Percentiles rank a stretch among this genome's conserved stretches.
phyloP scores from a whole-genome alignment of 23 tunicate genomes.

The Ascidia mentula region DNA sequence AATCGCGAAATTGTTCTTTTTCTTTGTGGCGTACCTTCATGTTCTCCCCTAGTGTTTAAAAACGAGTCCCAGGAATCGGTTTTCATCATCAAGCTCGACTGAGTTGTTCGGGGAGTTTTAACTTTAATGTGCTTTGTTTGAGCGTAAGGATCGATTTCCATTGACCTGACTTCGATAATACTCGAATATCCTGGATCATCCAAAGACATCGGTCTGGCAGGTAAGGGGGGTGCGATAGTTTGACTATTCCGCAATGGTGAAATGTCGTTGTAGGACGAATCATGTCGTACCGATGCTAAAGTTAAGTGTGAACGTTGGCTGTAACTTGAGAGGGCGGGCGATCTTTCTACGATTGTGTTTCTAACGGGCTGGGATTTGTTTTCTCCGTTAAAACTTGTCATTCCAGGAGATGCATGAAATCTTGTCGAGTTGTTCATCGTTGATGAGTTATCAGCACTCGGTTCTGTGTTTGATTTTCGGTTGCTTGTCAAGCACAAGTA shows the following conservation, averaged over 20 bases:
- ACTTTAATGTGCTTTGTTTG: conserved; percentile 1
- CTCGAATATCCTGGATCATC: not conserved
- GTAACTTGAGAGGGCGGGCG: not conserved
- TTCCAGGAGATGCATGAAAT: not conserved
- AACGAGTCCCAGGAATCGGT: not conserved
- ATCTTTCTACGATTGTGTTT: not conserved
- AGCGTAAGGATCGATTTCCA: conserved; percentile 11
- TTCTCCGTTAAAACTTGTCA: not conserved
- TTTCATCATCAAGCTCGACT: not conserved
- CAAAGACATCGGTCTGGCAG: not conserved
- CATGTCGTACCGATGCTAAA: not conserved
- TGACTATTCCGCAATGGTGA: not conserved
- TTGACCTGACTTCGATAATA: not conserved
- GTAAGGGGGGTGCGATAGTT: not conserved
- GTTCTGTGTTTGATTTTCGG: not conserved
- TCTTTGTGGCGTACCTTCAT: not conserved
- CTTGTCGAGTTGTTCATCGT: not conserved
- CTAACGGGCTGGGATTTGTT: not conserved
- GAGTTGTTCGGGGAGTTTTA: not conserved
- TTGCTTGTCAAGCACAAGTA: not conserved
- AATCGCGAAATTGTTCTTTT: not conserved
- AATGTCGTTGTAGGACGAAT: not conserved
- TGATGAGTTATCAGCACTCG: not conserved
- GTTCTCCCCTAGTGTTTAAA: not conserved
- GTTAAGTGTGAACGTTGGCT: not conserved